Percentiles rank a stretch among this genome's conserved stretches.
These are phyloP conservation scores for Leucoraja ocellata DNA, from an alignment of 2,797 vertebrate genomes.

Conservation along the genomic window DNA sequence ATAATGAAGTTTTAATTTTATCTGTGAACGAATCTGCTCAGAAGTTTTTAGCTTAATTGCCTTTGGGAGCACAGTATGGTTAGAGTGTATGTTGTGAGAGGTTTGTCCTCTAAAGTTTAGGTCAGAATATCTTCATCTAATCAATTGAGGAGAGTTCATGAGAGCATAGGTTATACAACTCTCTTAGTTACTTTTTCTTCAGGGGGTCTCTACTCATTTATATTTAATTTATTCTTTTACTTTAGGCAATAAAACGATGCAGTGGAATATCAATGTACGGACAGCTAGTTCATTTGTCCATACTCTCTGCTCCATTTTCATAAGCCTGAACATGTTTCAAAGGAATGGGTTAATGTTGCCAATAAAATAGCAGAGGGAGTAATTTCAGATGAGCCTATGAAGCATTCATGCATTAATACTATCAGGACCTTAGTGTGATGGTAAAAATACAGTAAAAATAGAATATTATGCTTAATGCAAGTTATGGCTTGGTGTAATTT, in stretches of 20 bases:
- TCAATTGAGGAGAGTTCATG: background rate
- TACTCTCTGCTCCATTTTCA: background rate
- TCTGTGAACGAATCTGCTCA: background rate
- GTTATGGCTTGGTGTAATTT: background rate
- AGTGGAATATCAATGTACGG: background rate
- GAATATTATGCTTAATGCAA: background rate
- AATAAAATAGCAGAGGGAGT: background rate
- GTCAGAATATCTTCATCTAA: background rate
- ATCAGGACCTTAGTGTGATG: background rate
- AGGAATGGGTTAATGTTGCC: background rate
- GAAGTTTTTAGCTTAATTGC: background rate
- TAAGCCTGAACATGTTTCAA: background rate
- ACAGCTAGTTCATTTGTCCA: background rate
- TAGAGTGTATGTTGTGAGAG: background rate
- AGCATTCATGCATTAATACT: background rate
- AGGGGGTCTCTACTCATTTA: background rate
- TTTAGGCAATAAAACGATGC: background rate
- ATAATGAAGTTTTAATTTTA: constrained; percentile 27
- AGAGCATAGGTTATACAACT: background rate
- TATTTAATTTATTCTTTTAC: background rate
- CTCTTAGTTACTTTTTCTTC: background rate
- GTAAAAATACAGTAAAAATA: background rate
- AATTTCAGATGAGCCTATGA: background rate
- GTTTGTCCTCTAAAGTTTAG: background rate
- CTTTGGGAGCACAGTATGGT: background rate